A percentile compares a stretch with the other conserved stretches of the same genome.
phyloP scores from a whole-genome alignment of 2,797 vertebrate genomes.

The Aulostomus chinensis region DNA sequence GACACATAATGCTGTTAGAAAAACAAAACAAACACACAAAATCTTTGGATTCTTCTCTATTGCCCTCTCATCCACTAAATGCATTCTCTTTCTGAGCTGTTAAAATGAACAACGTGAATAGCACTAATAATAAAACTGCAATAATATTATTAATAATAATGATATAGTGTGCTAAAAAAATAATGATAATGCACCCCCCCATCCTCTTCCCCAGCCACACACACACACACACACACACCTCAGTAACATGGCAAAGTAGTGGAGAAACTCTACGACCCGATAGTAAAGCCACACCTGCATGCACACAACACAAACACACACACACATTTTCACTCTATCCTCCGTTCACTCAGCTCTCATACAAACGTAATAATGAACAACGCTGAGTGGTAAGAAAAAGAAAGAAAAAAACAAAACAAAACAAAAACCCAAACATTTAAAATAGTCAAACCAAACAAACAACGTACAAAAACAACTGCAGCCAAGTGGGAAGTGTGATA shows the following conservation, averaged over 20 bases:
- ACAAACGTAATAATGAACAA: slow-evolving; percentile 48
- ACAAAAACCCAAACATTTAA: slow-evolving; percentile 53
- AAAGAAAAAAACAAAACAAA: slow-evolving; percentile 11
- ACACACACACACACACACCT: slow-evolving; percentile 48
- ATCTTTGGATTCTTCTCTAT: slow-evolving; percentile 87
- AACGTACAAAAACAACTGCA: slow-evolving; percentile 64
- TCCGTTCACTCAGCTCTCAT: slow-evolving; percentile 49
- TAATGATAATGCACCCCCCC: slow-evolving; percentile 60
- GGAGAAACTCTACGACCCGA: slow-evolving; percentile 59
- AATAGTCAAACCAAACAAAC: slow-evolving; percentile 57
- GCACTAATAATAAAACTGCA: slow-evolving; percentile 74
- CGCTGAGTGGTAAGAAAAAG: slow-evolving; percentile 47
- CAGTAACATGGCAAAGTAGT: slow-evolving; percentile 77
- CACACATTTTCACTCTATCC: slow-evolving; percentile 36
- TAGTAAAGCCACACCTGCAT: slow-evolving; percentile 66
- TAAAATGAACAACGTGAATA: slow-evolving; percentile 68
- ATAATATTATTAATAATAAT: slow-evolving; percentile 66
- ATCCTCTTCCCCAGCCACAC: neutral
- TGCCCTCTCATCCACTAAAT: slow-evolving; percentile 75
- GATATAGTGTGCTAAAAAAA: slow-evolving; percentile 76
- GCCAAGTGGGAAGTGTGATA: slow-evolving; percentile 71
- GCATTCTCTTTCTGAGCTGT: slow-evolving; percentile 72
- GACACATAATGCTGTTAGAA: slow-evolving; percentile 70
- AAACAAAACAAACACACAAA: slow-evolving; percentile 76
- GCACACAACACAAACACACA: slow-evolving; percentile 44